phyloP scores from a whole-genome alignment of 2,888 invertebrate species.

The Pediacus dermestoides region DNA sequence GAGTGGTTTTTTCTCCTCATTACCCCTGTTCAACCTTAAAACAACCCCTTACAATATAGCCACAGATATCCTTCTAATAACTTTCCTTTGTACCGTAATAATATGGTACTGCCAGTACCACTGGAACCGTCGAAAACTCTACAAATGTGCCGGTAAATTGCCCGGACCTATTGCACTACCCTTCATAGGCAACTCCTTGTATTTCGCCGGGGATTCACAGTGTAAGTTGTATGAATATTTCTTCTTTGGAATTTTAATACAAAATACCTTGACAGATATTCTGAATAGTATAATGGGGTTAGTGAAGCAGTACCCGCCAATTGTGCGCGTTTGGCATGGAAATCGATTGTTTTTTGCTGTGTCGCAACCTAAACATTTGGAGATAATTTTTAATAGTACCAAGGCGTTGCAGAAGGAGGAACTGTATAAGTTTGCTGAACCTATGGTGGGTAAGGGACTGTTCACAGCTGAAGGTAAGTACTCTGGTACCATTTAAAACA shows the following conservation, averaged over 20 bases:
- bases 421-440: slow-evolving; percentile 28
- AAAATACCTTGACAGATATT: slow-evolving; percentile 25
- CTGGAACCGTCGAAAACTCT: slow-evolving; percentile 31
- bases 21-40: no score
- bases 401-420: slow-evolving; percentile 31
- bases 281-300: slow-evolving; percentile 21
- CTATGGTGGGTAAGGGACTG: slow-evolving; percentile 30
- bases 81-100: slow-evolving; percentile 13
- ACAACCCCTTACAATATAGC: no score
- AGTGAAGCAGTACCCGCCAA: slow-evolving; percentile 26
- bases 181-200: slow-evolving; percentile 31
- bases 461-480: slow-evolving; percentile 29
- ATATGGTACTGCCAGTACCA: slow-evolving; percentile 27
- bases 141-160: slow-evolving; percentile 23
- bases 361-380: slow-evolving; percentile 33
- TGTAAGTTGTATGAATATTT: slow-evolving; percentile 22
- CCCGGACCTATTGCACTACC: slow-evolving; percentile 32
- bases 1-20: no score
- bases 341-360: slow-evolving; percentile 29
- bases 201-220: slow-evolving; percentile 29
- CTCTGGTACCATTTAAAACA: background rate
- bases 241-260: slow-evolving; percentile 12
- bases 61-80: slow-evolving; percentile 15
- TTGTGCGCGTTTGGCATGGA: slow-evolving; percentile 35
- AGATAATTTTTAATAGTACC: slow-evolving; percentile 32